These are phyloP conservation scores for Cebuella pygmaea DNA, from an alignment of 2,797 vertebrate genomes.

Conservation along the genomic window DNA sequence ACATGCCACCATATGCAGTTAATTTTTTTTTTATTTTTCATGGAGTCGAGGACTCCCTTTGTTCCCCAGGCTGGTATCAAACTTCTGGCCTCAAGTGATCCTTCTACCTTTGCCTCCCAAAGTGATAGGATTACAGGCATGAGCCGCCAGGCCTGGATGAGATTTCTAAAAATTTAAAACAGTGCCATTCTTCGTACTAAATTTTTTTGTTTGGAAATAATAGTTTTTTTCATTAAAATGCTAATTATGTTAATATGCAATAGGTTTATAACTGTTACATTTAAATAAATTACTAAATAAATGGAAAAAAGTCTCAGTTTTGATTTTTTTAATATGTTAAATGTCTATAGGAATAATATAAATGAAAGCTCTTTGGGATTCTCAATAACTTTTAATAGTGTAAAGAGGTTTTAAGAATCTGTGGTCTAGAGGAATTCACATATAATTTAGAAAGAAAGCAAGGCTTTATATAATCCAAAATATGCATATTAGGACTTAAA, in stretches of 20 bases:
- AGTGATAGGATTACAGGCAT: background rate
- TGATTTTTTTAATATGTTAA: conserved; percentile 22
- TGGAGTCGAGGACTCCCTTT: background rate
- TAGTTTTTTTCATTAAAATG: background rate
- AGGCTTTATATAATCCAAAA: background rate
- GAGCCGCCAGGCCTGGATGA: background rate
- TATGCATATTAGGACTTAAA: background rate
- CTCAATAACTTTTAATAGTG: background rate
- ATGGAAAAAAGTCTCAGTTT: background rate
- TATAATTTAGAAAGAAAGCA: background rate
- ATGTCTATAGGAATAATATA: background rate
- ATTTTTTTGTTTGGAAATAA: background rate
- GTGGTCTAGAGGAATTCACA: background rate
- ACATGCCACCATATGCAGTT: background rate
- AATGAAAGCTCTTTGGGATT: background rate
- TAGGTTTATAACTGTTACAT: background rate
- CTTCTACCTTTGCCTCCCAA: background rate
- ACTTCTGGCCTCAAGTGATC: background rate
- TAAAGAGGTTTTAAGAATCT: background rate
- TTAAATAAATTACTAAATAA: conserved; percentile 17
- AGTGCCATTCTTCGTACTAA: background rate
- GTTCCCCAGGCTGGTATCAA: background rate
- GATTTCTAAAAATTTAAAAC: background rate
- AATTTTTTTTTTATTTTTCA: background rate
- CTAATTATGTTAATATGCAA: background rate